Conservation (phyloP, 2,113 vertebrate genomes). For the Petrocephalus zakoni region DNA sequence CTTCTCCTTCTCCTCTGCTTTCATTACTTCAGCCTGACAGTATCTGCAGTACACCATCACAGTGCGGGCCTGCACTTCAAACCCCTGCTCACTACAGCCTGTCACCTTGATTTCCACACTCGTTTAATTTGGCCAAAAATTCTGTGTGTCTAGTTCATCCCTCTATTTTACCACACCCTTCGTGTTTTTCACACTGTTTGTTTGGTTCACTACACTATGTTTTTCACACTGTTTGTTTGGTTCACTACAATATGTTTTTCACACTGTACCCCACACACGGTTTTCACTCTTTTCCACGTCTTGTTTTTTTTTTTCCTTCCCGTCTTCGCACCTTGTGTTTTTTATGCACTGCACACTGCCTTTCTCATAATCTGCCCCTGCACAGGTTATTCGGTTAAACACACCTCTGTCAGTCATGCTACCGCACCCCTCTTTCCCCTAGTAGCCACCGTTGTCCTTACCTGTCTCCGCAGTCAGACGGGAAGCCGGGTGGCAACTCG, state of each 20-base stretch:
- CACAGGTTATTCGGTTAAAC: not conserved
- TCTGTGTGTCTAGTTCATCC: not conserved
- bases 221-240: not conserved
- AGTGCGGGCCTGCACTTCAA: no score
- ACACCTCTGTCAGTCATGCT: not conserved
- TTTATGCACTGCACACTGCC: not conserved
- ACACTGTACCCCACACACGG: not conserved
- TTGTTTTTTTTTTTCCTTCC: not conserved
- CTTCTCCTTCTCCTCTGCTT: not conserved
- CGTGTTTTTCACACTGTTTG: not conserved
- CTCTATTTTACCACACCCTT: not conserved
- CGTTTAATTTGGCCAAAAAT: not conserved
- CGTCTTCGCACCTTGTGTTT: not conserved
- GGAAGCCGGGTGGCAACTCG: not conserved
- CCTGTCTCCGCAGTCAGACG: not conserved
- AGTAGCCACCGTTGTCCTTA: not conserved
- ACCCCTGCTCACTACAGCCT: not conserved
- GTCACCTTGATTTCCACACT: not conserved
- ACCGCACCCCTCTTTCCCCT: not conserved
- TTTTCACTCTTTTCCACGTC: not conserved
- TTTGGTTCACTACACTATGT: not conserved
- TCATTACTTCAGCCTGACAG: not conserved
- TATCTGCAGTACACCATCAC: not conserved
- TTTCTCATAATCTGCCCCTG: not conserved
- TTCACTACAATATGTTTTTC: not conserved